phyloP scores from a whole-genome alignment of 2,113 vertebrate genomes.

The Callospermophilus lateralis region DNA sequence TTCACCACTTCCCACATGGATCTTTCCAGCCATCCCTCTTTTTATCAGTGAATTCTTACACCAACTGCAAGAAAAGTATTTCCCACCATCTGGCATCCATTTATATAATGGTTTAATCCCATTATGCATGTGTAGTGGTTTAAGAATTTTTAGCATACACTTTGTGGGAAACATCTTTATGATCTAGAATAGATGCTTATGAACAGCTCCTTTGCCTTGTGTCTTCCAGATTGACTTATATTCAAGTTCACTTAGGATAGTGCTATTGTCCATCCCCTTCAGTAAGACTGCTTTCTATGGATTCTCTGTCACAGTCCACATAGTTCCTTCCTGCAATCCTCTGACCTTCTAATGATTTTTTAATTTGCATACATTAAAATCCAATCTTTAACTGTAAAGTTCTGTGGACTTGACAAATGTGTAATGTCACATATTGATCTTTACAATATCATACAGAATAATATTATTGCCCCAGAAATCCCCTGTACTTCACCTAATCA shows the following conservation, averaged over 20 bases:
- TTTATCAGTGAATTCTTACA: neutral
- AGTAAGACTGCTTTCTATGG: neutral
- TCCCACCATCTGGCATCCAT: neutral
- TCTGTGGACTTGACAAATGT: neutral
- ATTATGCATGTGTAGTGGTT: neutral
- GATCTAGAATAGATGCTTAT: neutral
- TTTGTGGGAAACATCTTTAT: neutral
- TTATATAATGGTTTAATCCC: neutral
- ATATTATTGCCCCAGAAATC: neutral
- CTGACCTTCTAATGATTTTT: neutral
- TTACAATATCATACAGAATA: neutral
- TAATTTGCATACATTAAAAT: neutral
- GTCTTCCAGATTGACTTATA: neutral
- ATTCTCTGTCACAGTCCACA: neutral
- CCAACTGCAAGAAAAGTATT: neutral
- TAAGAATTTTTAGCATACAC: neutral
- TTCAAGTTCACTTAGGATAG: neutral
- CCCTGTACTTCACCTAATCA: neutral
- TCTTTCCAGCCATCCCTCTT: neutral
- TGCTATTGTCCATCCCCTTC: neutral
- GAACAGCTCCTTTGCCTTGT: neutral
- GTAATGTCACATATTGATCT: neutral
- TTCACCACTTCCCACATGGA: neutral
- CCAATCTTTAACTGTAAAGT: neutral
- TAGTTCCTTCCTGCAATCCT: neutral